These are phyloP conservation scores for Channa striata DNA, from an alignment of 2,797 vertebrate genomes.

Conservation along the genomic window DNA sequence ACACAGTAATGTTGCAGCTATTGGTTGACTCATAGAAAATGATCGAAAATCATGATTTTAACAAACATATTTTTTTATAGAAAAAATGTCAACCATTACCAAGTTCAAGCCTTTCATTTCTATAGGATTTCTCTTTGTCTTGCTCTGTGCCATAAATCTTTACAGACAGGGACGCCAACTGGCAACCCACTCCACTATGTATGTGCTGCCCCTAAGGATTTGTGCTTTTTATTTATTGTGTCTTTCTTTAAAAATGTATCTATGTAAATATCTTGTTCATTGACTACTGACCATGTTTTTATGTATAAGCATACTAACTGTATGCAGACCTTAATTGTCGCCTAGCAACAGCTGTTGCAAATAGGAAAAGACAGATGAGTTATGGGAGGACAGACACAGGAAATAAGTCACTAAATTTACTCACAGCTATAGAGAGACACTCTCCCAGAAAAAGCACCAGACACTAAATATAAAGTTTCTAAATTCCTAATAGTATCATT, in stretches of 20 bases:
- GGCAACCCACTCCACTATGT: too few species aligned
- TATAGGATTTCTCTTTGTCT: too few species aligned
- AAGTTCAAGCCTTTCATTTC: not conserved
- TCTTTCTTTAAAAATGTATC: conserved; percentile 2
- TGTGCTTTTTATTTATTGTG: conserved; percentile 7
- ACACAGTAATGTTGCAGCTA: conserved; percentile 1
- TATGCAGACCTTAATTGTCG: conserved; percentile 63
- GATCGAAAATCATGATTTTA: too few species aligned
- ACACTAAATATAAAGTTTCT: not conserved
- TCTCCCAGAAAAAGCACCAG: not conserved
- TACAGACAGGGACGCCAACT: too few species aligned
- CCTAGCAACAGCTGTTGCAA: conserved; percentile 70
- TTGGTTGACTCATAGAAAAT: not conserved
- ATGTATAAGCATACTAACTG: conserved; percentile 31
- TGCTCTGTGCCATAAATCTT: too few species aligned
- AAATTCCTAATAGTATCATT: not conserved
- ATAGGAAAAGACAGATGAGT: conserved; percentile 54
- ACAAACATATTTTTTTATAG: too few species aligned
- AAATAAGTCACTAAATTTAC: conserved; percentile 22
- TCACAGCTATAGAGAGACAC: not conserved
- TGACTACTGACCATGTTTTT: conserved; percentile 39
- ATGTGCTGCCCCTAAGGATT: not conserved
- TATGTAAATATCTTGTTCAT: conserved; percentile 34
- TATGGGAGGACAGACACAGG: conserved; percentile 36
- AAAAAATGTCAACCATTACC: not conserved